These are phyloP conservation scores for Epinotia bilunana DNA, from an alignment of 2,888 invertebrate species.

Conservation along the genomic window DNA sequence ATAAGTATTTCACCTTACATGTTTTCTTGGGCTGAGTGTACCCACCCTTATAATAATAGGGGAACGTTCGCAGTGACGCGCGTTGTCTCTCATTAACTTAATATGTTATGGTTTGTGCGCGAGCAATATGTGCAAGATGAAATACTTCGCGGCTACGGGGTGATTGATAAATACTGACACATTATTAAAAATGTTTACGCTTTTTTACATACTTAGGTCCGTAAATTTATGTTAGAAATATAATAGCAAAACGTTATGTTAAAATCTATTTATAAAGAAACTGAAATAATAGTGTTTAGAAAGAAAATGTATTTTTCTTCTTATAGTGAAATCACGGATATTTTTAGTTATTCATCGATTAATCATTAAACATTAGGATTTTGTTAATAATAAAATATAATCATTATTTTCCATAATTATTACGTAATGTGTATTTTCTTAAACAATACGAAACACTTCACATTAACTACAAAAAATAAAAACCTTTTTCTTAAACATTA, in stretches of 20 bases:
- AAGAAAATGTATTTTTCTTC: no score
- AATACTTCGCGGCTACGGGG: conserved; percentile 63
- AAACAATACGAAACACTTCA: not conserved
- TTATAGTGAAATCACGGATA: no score
- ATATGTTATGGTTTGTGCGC: conserved; percentile 75
- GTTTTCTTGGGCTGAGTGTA: conserved; percentile 27
- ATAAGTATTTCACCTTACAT: not conserved
- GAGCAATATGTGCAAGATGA: conserved; percentile 73
- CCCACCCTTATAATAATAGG: conserved; percentile 37
- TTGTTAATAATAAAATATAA: no score
- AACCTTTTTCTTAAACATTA: not conserved
- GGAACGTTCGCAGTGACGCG: conserved; percentile 59
- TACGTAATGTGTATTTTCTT: not conserved
- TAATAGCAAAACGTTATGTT: not conserved
- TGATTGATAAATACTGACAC: conserved; percentile 45
- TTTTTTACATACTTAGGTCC: not conserved
- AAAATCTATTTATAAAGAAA: not conserved
- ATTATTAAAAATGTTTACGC: not conserved
- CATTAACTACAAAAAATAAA: no score
- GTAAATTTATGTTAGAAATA: not conserved
- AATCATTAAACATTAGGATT: no score
- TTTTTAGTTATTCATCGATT: no score
- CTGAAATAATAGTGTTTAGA: no score
- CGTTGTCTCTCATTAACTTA: conserved; percentile 80
- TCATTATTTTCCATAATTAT: no score